Evolutionary conservation across 2,888 invertebrate genomes (phyloP), one percentile per base, ranked within the genome.

Genomic region (Diarsia dahlii): DNA sequence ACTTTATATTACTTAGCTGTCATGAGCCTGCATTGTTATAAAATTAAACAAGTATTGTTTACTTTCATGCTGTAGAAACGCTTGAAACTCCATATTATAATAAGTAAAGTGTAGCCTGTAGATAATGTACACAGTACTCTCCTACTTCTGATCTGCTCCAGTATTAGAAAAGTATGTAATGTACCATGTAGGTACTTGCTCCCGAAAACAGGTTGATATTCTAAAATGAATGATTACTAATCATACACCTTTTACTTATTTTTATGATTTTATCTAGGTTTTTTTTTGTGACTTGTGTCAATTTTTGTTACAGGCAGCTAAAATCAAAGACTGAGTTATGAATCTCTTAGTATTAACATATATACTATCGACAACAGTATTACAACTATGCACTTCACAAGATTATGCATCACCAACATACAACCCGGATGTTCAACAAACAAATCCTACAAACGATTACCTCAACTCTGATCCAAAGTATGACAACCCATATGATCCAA

Each of bases 401-500:
- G 96, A 96, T 66, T 95, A 96, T 82, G 90, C 84, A 0, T 91
- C 90, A 34, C 94, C 95, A 13, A 95, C 95, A 45, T 95, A 95
- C 87, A 94, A 95, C 68, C 91, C 95, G 8, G 93, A 94, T 39
- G 72, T 88, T 6, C 92, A 85, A 76, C 91, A 91, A 76, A 90
- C 92, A n/a, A 93, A 89, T 81, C 93, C 95, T 1, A 95, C 95
- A 73, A 95, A 94, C 85, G 95, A 95, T 80, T 95, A 95, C 84
- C 84, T 86, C 68, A 91, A 86, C 70, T 74, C 87, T 69, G 93
- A 95, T 56, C 93, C 93, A 20, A 92, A 87, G 87, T 95, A 94
- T 87, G 95, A 95, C 69, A 95, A 95, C 76, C 94, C 95, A 0
- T 95, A 95, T 88, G 95, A 95, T 79, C 93, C 93, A n/a, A 93